Base-by-base conservation (phyloP, 2,888 invertebrate species). In the Augochlorella aurata region DNA sequence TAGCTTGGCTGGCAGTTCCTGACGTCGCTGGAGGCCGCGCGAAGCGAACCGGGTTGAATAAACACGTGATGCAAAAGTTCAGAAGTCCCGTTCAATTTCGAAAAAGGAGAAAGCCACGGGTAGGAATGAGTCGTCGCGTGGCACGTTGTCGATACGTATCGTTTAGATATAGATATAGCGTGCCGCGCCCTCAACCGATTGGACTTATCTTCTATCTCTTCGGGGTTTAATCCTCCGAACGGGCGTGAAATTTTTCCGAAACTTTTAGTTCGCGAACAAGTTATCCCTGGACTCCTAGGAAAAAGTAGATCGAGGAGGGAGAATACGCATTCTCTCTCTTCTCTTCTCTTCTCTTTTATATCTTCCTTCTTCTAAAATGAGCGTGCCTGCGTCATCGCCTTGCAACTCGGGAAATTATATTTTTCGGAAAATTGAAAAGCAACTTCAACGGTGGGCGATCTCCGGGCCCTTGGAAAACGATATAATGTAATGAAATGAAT, bases 61-160 rank as follows among this genome's bases (percentile, higher is more conserved):
- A 81, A 79, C 79, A 79, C 68, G 73, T 73, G 73, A 73, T 79
- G 47, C 63, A 52, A 65, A 79, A 81, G 79, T 79, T 79, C 54
- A 65, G 69, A 68, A 65, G 72, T 69, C 52, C 54, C 63, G 68
- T 78, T 44, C 72, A 73, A 79, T 80, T 80, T 79, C 63, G 68
- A 72, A 79, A 80, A 50, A 45, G 7, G 0, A 18, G 21, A n/a
- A 5, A 16, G 38, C 0, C 24, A 24, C 29, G 16, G 24, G 18
- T 7, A 45, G 50, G 5, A 29, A 12, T 14, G 65, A 65, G 44
- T 50, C 54, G 79, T 79, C 78, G 77, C 65, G 69, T 77, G 69
- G 77, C 70, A 70, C 52, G 38, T 54, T 47, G 79, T 71, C 78
- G 78, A 78, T 78, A 77, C 66, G 69, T 66, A 78, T 78, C 78